Conservation (phyloP, 2,113 vertebrate species). For the Nothoprocta pentlandii region DNA sequence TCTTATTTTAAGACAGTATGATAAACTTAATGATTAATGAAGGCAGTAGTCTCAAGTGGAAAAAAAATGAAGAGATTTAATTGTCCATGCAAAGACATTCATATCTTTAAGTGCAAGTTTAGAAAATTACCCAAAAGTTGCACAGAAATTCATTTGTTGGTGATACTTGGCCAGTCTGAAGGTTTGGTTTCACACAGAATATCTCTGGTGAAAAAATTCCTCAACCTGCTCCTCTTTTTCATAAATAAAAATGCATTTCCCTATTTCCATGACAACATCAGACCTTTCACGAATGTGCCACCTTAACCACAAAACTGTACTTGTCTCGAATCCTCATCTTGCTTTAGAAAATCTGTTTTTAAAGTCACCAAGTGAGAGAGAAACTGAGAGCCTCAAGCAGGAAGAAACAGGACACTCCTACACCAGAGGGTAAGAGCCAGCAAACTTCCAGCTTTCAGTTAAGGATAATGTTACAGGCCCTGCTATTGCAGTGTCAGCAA, state of each 20-base stretch:
- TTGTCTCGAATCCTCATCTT: not conserved
- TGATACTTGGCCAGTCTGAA: not conserved
- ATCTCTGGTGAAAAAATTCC: not conserved
- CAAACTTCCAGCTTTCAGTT: not conserved
- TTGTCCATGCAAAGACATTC: not conserved
- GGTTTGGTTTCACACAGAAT: not conserved
- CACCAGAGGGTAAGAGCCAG: not conserved
- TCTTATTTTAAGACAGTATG: not conserved
- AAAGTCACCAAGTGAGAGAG: not conserved
- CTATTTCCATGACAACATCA: not conserved
- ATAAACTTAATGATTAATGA: not conserved
- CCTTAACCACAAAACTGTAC: not conserved
- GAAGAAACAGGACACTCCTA: not conserved
- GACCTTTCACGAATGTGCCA: not conserved
- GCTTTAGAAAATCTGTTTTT: not conserved
- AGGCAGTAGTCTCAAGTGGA: not conserved
- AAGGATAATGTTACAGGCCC: conserved; percentile 1
- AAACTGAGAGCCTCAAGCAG: accelerated
- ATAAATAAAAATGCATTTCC: not conserved
- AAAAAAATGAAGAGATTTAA: not conserved
- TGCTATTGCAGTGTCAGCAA: not conserved
- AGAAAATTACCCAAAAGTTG: not conserved
- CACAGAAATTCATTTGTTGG: not conserved
- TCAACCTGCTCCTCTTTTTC: not conserved
- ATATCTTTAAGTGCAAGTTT: not conserved